Base-by-base conservation (phyloP, 2,113 vertebrate genomes). In the Ptilorrhoa leucosticta region DNA sequence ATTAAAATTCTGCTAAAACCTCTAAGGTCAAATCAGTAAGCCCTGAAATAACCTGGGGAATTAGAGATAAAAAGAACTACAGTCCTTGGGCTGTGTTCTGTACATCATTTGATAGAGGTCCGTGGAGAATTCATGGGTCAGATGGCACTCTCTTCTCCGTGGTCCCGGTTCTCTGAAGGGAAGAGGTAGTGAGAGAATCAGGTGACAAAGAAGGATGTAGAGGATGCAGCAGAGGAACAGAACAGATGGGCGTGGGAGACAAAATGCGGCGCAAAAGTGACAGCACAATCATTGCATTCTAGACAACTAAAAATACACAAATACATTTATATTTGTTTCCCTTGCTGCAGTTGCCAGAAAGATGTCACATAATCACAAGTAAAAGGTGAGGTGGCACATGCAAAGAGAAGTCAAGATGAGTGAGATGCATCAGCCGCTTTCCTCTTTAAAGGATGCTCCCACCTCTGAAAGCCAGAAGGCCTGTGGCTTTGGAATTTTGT, bases 221-320 rank as follows among this genome's bases (percentile, higher is more conserved):
- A 80, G 50, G 65, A 89, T 95, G 63, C 53, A 68, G 66, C n/a
- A 92, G 72, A 93, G 61, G 76, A 95, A 87, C 56, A 63, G 89
- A 95, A 83, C 95, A 96, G 94, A 96, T 96, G 87, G 96, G 61
- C 2, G 95, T 96, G 91, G 96, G 95, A 94, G 89, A 94, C 20
- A 87, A 95, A 96, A 91, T 0, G 78, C 13, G 27, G 22, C 12
- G 3, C 60, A 93, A 78, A 95, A 96, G 94, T 96, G 92, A 93
- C 94, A 97, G 94, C 64, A 76, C 69, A 96, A 93, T 93, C 88
- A 96, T 68, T 96, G 31, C 90, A 87, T 90, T 87, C 92, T 95
- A 97, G 94, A 94, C 88, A 94, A 87, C 96, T 94, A 96, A 96
- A 95, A 97, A 95, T 96, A 96, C 51, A 92, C 86, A 94, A 94